Percentiles rank a stretch among this genome's conserved stretches.
Conservation (phyloP, 2,797 vertebrate species). For the Scolopax rusticola region DNA sequence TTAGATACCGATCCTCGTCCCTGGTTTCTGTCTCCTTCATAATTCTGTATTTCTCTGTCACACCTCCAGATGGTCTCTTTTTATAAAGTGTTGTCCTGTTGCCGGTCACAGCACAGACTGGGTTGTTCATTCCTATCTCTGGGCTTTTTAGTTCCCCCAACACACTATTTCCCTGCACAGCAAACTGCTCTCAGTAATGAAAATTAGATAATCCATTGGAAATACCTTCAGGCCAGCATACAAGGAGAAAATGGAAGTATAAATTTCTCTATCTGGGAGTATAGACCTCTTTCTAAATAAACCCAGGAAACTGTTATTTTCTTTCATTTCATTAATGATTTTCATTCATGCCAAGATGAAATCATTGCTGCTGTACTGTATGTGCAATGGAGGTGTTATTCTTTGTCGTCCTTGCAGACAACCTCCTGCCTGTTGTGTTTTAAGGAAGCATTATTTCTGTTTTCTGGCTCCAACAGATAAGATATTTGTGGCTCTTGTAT, state of each 20-base stretch:
- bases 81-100: neutral
- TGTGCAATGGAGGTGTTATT: neutral
- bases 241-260: neutral
- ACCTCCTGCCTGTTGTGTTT: neutral
- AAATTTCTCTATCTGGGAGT: neutral
- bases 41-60: neutral
- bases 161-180: neutral
- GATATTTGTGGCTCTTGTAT: neutral
- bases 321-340: neutral
- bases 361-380: neutral
- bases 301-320: neutral
- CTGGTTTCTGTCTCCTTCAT: neutral
- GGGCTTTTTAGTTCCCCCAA: neutral
- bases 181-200: neutral
- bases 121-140: neutral
- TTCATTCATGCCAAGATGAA: neutral
- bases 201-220: neutral
- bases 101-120: neutral
- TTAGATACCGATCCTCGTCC: neutral
- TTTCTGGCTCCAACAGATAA: neutral
- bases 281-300: neutral
- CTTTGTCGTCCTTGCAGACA: neutral
- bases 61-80: neutral
- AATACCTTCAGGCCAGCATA: neutral
- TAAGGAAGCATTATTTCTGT: neutral